Evolutionary conservation across 2,113 vertebrate genomes (phyloP).

Genomic region (Apistogramma diplotaenia): DNA sequence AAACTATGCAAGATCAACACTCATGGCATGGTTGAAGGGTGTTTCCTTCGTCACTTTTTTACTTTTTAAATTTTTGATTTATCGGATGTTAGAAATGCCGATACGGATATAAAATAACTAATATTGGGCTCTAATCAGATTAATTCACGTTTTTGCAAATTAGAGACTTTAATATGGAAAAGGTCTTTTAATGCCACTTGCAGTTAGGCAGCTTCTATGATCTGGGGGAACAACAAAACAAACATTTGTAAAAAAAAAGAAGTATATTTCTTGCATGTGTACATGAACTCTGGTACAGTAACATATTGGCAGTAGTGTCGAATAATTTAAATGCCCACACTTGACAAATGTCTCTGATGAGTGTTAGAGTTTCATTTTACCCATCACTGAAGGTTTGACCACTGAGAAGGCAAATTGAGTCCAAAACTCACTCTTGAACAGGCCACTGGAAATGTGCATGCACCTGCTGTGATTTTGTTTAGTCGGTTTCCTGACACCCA

Average conservation of each 20-base stretch:
- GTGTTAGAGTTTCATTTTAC: too few species aligned
- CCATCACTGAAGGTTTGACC: too few species aligned
- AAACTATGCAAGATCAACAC: background rate
- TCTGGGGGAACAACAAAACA: background rate
- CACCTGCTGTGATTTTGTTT: conserved; percentile 2
- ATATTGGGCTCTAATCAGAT: too few species aligned
- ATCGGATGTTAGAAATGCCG: too few species aligned
- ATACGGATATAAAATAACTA: too few species aligned
- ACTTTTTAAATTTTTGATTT: background rate
- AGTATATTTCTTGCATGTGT: background rate
- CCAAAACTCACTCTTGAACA: background rate
- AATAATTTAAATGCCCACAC: background rate
- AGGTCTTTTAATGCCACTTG: background rate
- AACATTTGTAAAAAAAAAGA: background rate
- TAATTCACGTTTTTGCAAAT: too few species aligned
- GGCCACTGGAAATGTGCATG: background rate
- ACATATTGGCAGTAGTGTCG: background rate
- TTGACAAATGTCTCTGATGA: background rate
- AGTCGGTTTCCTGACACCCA: conserved; percentile 23
- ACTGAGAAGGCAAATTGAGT: background rate
- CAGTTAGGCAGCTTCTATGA: background rate
- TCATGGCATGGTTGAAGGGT: background rate
- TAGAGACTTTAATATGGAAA: too few species aligned
- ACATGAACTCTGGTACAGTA: accelerated
- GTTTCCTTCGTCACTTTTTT: background rate